These are phyloP conservation scores for Empis livida DNA, from an alignment of 2,888 invertebrate genomes.

Conservation along the genomic window DNA sequence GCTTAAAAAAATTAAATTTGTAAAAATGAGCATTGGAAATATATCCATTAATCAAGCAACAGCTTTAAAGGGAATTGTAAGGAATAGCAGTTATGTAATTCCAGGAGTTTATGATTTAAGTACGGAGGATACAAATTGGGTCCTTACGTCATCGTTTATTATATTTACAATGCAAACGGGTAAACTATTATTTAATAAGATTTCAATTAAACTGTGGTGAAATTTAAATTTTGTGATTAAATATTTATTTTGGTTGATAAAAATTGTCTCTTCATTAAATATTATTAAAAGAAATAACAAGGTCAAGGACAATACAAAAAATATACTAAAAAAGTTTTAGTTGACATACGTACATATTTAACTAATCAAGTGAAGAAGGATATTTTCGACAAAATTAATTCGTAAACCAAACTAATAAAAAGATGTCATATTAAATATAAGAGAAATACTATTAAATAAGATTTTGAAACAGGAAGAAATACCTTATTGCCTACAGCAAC, in stretches of 20 bases:
- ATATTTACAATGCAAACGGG: constrained; percentile 92
- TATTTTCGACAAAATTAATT: too few relatives aligned
- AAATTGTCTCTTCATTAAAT: not conserved
- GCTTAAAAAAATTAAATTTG: too few relatives aligned
- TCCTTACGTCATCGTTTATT: constrained; percentile 76
- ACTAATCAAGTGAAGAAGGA: too few relatives aligned
- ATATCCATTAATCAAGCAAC: constrained; percentile 24
- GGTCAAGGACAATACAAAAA: too few relatives aligned
- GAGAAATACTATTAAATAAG: too few relatives aligned
- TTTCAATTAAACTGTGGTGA: too few relatives aligned
- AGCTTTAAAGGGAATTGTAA: constrained; percentile 25
- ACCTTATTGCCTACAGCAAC: too few relatives aligned
- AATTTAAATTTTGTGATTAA: not conserved
- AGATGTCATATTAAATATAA: too few relatives aligned
- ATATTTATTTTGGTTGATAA: not conserved
- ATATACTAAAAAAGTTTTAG: too few relatives aligned
- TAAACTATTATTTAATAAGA: constrained; percentile 24
- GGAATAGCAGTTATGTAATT: constrained; percentile 35
- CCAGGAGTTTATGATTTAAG: constrained; percentile 52
- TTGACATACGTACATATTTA: too few relatives aligned
- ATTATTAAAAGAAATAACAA: not conserved
- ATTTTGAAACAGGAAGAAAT: too few relatives aligned
- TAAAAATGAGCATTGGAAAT: constrained; percentile 15
- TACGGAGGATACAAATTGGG: constrained; percentile 78
- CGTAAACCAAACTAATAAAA: too few relatives aligned